These are phyloP conservation scores for Achatina immaculata DNA, from an alignment of 1,140 invertebrate genomes.

Conservation along the genomic window DNA sequence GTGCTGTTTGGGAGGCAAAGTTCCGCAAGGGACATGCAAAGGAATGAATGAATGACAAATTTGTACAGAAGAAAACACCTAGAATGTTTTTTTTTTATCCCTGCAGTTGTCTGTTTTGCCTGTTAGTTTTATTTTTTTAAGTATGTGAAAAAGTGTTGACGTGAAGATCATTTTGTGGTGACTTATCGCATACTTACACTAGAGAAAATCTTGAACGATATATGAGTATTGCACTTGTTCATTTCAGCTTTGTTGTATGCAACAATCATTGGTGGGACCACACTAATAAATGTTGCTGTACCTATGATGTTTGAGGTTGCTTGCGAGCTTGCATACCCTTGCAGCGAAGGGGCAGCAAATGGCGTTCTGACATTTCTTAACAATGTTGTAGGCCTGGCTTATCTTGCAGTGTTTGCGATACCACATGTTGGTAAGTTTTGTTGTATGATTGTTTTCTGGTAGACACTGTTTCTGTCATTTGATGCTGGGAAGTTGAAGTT, in stretches of 20 bases:
- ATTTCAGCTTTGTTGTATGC: slow-evolving; percentile 32
- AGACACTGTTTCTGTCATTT: not conserved
- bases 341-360: slow-evolving; percentile 73
- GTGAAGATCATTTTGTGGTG: too few species aligned
- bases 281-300: slow-evolving; percentile 66
- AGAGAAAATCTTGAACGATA: too few species aligned
- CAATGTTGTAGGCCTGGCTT: slow-evolving; percentile 65
- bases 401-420: slow-evolving; percentile 16
- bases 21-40: too few species aligned
- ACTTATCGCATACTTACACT: too few species aligned
- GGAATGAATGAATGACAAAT: too few species aligned
- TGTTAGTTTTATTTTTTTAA: too few species aligned
- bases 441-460: not conserved
- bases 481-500: not conserved
- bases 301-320: slow-evolving; percentile 74
- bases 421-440: slow-evolving; percentile 23
- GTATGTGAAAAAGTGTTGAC: too few species aligned
- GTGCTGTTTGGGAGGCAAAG: too few species aligned
- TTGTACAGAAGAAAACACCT: too few species aligned
- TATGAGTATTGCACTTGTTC: not conserved
- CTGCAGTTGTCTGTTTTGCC: too few species aligned
- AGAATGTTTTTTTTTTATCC: too few species aligned
- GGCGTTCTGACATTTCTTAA: slow-evolving; percentile 72
- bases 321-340: slow-evolving; percentile 73
- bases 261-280: slow-evolving; percentile 28